Percentiles rank a stretch among this genome's conserved stretches.
Evolutionary conservation across 2,888 invertebrate genomes (phyloP).

Genomic region (Eilema griseolum): DNA sequence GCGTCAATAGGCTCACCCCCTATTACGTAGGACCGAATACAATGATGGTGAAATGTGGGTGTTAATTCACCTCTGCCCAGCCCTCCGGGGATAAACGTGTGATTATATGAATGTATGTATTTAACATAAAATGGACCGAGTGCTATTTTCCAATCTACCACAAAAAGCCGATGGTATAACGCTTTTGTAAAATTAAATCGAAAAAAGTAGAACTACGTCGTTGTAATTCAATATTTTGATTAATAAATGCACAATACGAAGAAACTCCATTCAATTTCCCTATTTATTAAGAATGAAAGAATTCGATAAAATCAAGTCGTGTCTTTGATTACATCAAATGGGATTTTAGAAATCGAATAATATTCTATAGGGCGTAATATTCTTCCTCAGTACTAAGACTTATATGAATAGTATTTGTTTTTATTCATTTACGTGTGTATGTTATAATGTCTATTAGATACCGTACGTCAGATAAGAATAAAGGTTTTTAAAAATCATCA

Average conservation of each 20-base stretch:
- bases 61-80: too few species aligned
- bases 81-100: too few species aligned
- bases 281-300: conserved; percentile 10
- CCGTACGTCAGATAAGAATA: too few species aligned
- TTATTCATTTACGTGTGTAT: not conserved
- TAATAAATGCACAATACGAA: conserved; percentile 29
- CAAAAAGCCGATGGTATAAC: not conserved
- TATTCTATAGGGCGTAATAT: conserved; percentile 1
- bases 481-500: not conserved
- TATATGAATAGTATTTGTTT: not conserved
- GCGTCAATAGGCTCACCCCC: too few species aligned
- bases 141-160: not conserved
- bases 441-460: not conserved
- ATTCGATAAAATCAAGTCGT: conserved; percentile 36
- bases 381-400: not conserved
- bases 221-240: conserved; percentile 30
- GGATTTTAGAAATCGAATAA: conserved; percentile 36
- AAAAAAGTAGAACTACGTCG: not conserved
- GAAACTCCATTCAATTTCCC: conserved; percentile 30
- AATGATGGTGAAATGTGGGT: too few species aligned
- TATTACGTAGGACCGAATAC: too few species aligned
- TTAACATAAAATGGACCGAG: not conserved
- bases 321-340: conserved; percentile 38
- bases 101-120: too few species aligned
- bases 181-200: not conserved